Percentiles rank a stretch among this genome's conserved stretches.
Conservation (phyloP, 2,888 invertebrate genomes). For the Diabrotica balteata region DNA sequence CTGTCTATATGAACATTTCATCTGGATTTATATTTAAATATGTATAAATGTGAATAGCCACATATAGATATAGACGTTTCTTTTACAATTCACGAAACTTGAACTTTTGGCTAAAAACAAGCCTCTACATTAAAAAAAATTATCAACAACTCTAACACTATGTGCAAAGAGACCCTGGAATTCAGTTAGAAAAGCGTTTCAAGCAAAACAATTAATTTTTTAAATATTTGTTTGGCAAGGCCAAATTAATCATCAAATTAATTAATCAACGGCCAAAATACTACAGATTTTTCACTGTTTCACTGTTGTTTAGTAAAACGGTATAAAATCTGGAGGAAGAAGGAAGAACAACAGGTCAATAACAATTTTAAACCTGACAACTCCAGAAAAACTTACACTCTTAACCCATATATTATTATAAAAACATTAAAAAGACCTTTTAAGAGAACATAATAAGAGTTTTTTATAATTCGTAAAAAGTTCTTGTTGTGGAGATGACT, state of each 20-base stretch:
- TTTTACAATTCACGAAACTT: slow-evolving; percentile 47
- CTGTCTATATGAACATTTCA: no score
- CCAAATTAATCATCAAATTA: not conserved
- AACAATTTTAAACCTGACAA: slow-evolving; percentile 8
- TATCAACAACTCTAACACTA: slow-evolving; percentile 57
- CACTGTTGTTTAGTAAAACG: not conserved
- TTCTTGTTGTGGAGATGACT: no score
- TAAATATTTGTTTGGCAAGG: not conserved
- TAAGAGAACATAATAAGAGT: no score
- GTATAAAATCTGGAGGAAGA: slow-evolving; percentile 4
- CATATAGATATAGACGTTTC: slow-evolving; percentile 32
- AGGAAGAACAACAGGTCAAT: slow-evolving; percentile 24
- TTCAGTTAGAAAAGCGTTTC: slow-evolving; percentile 51
- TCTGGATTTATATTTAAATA: slow-evolving; percentile 11
- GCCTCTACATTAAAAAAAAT: slow-evolving; percentile 57
- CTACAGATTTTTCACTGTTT: slow-evolving; percentile 8
- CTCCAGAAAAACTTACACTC: no score
- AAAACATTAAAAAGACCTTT: no score
- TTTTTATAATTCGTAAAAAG: no score
- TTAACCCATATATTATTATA: no score
- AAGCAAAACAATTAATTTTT: slow-evolving; percentile 47
- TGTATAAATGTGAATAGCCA: slow-evolving; percentile 34
- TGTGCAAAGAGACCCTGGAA: slow-evolving; percentile 55
- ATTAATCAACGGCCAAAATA: slow-evolving; percentile 2
- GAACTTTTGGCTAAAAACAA: slow-evolving; percentile 56